Evolutionary conservation across 1,140 invertebrate genomes (phyloP).

Genomic region (Drosophila triauraria): DNA sequence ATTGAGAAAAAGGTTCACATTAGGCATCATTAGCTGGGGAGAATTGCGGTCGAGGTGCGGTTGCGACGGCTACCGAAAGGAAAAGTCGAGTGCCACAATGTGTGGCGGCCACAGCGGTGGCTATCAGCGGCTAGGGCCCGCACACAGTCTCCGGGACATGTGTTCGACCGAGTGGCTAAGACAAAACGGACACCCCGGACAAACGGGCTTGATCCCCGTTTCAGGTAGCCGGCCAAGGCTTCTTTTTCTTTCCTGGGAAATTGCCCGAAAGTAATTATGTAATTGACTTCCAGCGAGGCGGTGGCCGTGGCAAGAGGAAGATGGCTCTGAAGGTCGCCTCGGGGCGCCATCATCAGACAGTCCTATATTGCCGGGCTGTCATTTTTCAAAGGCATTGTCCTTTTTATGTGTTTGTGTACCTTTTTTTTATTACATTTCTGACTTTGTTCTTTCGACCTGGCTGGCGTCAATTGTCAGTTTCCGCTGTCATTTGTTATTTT

Average conservation of each 20-base stretch:
- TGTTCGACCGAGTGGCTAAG: constrained; percentile 23
- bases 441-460: constrained; percentile 30
- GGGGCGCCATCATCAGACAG: constrained; percentile 27
- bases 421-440: constrained; percentile 23
- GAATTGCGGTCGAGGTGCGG: constrained; percentile 62
- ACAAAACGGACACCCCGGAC: constrained; percentile 33
- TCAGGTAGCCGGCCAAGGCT: constrained; percentile 48
- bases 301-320: constrained; percentile 2
- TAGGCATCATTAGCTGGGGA: constrained; percentile 67
- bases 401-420: constrained; percentile 35
- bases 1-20: constrained; percentile 68
- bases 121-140: constrained; percentile 3
- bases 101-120: constrained; percentile 9
- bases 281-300: constrained; percentile 58
- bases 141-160: constrained; percentile 27
- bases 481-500: constrained; percentile 65
- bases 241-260: constrained; percentile 60
- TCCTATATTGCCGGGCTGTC: constrained; percentile 54
- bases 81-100: constrained; percentile 2
- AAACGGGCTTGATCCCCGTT: constrained; percentile 1
- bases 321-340: constrained; percentile 30
- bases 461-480: constrained; percentile 70
- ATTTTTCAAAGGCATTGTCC: constrained; percentile 67
- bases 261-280: constrained; percentile 75
- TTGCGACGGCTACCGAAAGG: constrained; percentile 14